phyloP scores from a whole-genome alignment of 2,797 vertebrate species.

The Cyprinodon diabolis region DNA sequence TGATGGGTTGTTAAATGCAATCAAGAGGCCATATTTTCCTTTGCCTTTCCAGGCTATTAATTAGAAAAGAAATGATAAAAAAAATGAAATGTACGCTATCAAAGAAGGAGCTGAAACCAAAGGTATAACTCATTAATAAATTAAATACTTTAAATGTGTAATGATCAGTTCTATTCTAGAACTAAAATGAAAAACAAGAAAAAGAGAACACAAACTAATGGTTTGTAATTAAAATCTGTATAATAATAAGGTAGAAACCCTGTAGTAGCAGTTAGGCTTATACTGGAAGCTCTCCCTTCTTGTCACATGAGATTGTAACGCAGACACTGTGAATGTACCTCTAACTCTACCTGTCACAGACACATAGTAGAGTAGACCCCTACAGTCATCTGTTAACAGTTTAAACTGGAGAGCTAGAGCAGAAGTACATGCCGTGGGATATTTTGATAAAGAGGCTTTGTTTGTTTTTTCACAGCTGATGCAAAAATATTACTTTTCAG shows the following conservation, averaged over 20 bases:
- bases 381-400: conserved; percentile 10
- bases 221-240: background rate
- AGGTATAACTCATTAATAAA: conserved; percentile 19
- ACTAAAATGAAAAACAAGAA: conserved; percentile 5
- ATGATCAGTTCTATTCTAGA: conserved; percentile 23
- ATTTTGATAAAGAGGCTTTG: background rate
- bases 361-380: conserved; percentile 1
- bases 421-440: conserved; percentile 4
- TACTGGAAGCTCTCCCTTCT: conserved; percentile 27
- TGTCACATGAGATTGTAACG: conserved; percentile 49
- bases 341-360: conserved; percentile 46
- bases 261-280: background rate
- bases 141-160: conserved; percentile 18
- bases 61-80: conserved; percentile 26
- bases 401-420: conserved; percentile 2
- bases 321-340: conserved; percentile 20
- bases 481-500: conserved; percentile 1
- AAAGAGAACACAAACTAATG: background rate
- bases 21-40: conserved; percentile 29
- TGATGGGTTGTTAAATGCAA: conserved; percentile 24
- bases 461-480: background rate
- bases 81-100: conserved; percentile 28
- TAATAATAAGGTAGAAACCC: background rate
- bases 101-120: conserved; percentile 17
- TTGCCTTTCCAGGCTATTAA: conserved; percentile 31